Percentiles rank a stretch among this genome's conserved stretches.
Evolutionary conservation across 37 sponge, comb jelly and placozoan genomes (phyloP).

Genomic region (Ianthella basta): DNA sequence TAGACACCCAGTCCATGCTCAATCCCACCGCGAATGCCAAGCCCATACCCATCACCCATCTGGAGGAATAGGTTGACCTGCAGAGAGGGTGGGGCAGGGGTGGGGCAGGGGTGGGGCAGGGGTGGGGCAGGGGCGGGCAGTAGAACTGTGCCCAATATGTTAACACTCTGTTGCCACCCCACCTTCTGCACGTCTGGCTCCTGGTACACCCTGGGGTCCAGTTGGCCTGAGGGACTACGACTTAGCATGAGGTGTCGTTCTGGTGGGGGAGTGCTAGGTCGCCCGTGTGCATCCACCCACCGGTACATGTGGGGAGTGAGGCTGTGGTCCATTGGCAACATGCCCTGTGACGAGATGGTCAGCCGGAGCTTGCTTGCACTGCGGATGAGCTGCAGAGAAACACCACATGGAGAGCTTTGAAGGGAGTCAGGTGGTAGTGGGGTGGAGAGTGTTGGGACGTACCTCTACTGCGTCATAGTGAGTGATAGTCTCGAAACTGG

Average conservation of each 20-base stretch:
- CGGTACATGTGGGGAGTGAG: slow-evolving; percentile 55
- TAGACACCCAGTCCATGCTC: slow-evolving; percentile 83
- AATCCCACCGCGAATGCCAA: slow-evolving; percentile 76
- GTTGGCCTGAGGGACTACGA: neutral
- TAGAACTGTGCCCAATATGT: too few relatives aligned
- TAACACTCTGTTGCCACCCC: neutral
- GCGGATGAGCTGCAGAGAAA: slow-evolving; percentile 47
- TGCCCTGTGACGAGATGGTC: slow-evolving; percentile 49
- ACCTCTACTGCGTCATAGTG: slow-evolving; percentile 69
- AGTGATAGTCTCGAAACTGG: slow-evolving; percentile 49
- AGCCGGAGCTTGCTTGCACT: slow-evolving; percentile 51
- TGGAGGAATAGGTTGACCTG: slow-evolving; percentile 64
- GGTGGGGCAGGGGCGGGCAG: neutral
- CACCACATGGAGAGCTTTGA: neutral
- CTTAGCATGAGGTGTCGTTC: neutral
- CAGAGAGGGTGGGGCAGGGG: neutral
- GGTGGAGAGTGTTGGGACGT: neutral
- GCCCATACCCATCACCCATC: slow-evolving; percentile 63
- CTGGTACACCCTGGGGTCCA: slow-evolving; percentile 21
- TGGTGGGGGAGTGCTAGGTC: slow-evolving; percentile 61
- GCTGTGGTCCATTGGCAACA: slow-evolving; percentile 34
- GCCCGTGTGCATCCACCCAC: slow-evolving; percentile 74
- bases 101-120: neutral
- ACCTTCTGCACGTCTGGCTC: slow-evolving; percentile 39
- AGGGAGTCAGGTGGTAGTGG: too few relatives aligned